Conservation (phyloP, 2,888 invertebrate species). For the Hipparchia semele region DNA sequence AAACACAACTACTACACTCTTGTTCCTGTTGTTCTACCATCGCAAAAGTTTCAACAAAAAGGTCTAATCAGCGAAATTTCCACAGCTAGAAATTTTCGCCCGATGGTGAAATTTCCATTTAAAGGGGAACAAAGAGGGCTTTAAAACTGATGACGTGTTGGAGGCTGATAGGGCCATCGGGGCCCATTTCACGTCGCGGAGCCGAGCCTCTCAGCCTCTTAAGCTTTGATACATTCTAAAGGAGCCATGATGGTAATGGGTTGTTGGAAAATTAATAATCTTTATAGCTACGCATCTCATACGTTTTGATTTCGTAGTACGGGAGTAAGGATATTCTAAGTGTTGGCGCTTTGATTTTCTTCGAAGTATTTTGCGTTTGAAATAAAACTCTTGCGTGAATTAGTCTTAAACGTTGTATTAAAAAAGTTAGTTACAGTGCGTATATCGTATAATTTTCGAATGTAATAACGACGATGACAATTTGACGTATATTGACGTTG, state of each 20-base stretch:
- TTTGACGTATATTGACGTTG: no score
- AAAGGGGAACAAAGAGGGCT: constrained; percentile 66
- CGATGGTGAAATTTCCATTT: constrained; percentile 57
- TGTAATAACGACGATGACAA: no score
- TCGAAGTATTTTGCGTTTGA: no score
- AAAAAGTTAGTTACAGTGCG: no score
- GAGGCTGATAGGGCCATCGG: constrained; percentile 72
- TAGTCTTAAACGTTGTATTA: no score
- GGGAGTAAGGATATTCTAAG: constrained; percentile 16
- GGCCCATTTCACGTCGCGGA: constrained; percentile 67
- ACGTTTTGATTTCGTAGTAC: constrained; percentile 19
- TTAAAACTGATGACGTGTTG: constrained; percentile 76
- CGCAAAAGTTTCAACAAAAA: background rate
- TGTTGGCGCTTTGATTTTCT: no score
- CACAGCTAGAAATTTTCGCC: constrained; percentile 34
- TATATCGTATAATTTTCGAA: no score
- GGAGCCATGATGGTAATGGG: constrained; percentile 38
- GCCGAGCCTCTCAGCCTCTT: constrained; percentile 56
- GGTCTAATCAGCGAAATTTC: constrained; percentile 32
- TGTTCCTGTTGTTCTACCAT: background rate
- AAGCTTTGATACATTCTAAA: constrained; percentile 44
- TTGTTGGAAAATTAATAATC: constrained; percentile 38
- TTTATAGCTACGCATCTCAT: constrained; percentile 27
- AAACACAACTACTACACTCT: constrained; percentile 2
- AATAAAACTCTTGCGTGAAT: no score